Base-by-base conservation (phyloP, 2,797 vertebrate species). In the Holocentrus rufus region DNA sequence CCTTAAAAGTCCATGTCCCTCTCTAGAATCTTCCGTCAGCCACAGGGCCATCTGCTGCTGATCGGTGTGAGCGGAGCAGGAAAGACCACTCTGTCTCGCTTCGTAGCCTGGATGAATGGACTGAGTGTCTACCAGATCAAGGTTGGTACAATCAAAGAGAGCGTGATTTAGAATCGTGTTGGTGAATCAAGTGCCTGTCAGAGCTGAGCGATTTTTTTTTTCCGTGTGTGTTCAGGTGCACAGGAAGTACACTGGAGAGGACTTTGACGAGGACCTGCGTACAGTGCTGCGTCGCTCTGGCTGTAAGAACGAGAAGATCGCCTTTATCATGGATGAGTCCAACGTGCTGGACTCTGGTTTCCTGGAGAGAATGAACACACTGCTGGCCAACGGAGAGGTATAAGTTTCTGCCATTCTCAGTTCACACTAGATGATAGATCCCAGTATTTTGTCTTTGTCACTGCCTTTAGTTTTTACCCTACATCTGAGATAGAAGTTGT, bases 31-130 rank as follows among this genome's bases (percentile, higher is more conserved):
- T 99, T 99, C 95, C 97, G 98, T 55, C 98, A 99, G 76, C 98
- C 98, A 18, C 98, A 99, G 86, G 98, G 98, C 25, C 98, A 99
- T 88, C 93, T 99, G 70, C 95, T 99, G 65, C 92, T 99, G 76
- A 99, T 99, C 49, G 98, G 98, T 68, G 98, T 99, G 68, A 99
- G 98, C 11, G 98, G 98, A 66, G 98, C 98, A 20, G 98, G 98
- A 59, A 99, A 99, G 83, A 99, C 98, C 0, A 99, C 98, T 0
- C 92, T 99, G 30, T 99, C 98, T 3, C 96, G 98, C 74, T 99
- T 99, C 2, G 98, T 99, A 54, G 98, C 98, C 81, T 99, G 98
- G 98, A 99, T 99, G 98, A 99, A 99, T 0, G 98, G 98, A 46
- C 90, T 99, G 55, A 99, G 98, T 8, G 98, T 99, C 46, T 99